Conservation (phyloP, 2,797 vertebrate species). For the Choloepus didactylus region DNA sequence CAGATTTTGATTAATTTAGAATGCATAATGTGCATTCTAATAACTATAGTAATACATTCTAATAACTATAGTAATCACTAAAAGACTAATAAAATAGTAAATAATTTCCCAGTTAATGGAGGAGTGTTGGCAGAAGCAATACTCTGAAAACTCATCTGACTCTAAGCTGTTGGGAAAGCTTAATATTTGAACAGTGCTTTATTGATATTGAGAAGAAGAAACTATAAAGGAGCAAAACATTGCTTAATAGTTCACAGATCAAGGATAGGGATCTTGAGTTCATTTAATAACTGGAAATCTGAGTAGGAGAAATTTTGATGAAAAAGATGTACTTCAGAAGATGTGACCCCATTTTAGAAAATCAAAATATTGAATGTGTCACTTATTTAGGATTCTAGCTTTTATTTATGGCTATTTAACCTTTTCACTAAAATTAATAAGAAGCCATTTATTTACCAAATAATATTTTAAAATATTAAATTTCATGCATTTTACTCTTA, state of each 20-base stretch:
- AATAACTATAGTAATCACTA: constrained; percentile 9
- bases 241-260: not conserved
- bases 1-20: constrained; percentile 66
- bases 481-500: constrained; percentile 61
- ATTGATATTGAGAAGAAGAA: not conserved
- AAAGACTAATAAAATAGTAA: constrained; percentile 49
- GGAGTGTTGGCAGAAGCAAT: not conserved
- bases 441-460: constrained; percentile 56
- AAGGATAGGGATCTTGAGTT: not conserved
- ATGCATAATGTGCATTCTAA: not conserved
- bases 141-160: not conserved
- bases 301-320: constrained; percentile 61
- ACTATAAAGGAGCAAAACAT: not conserved
- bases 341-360: constrained; percentile 16
- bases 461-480: constrained; percentile 61
- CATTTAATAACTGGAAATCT: constrained; percentile 46
- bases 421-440: constrained; percentile 58
- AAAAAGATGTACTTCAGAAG: constrained; percentile 37
- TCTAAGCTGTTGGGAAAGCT: not conserved
- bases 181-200: not conserved
- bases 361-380: constrained; percentile 60
- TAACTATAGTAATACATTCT: not conserved
- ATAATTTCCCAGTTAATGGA: not conserved
- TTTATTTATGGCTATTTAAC: constrained; percentile 25
- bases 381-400: constrained; percentile 24